A percentile compares a stretch with the other conserved stretches of the same genome.
These are phyloP conservation scores for Liodrosophila aerea DNA, from an alignment of 2,888 invertebrate species.

Conservation along the genomic window DNA sequence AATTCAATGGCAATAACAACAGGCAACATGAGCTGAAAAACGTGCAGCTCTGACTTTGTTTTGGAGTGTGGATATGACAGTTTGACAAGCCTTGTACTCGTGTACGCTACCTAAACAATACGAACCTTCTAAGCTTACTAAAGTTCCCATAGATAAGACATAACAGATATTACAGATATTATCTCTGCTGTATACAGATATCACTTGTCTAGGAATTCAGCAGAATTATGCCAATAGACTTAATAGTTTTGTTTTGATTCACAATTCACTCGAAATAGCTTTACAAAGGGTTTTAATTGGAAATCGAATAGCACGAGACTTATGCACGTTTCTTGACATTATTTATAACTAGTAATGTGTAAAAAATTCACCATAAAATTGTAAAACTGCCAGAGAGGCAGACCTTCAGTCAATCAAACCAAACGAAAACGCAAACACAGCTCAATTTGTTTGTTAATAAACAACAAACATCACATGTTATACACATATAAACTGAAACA, in stretches of 20 bases:
- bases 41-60: constrained; percentile 14
- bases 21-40: constrained; percentile 18
- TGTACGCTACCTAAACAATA: constrained; percentile 6
- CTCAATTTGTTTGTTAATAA: constrained; percentile 30
- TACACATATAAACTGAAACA: constrained; percentile 26
- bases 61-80: constrained; percentile 5
- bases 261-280: neutral
- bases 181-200: no score
- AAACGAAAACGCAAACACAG: constrained; percentile 6
- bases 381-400: neutral
- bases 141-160: no score
- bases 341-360: neutral
- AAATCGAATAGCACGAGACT: neutral
- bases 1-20: constrained; percentile 9
- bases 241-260: constrained; percentile 19
- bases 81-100: constrained; percentile 21
- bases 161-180: no score
- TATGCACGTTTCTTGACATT: neutral
- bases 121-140: no score
- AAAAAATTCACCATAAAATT: neutral
- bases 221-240: no score
- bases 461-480: constrained; percentile 20
- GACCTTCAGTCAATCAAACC: constrained; percentile 1
- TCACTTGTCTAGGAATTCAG: no score
- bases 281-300: constrained; percentile 6